Evolutionary conservation across 37 sponge, comb jelly and placozoan species (phyloP), one percentile per base, ranked within the genome.

Genomic region (Chondrilla cf. caribensis): DNA sequence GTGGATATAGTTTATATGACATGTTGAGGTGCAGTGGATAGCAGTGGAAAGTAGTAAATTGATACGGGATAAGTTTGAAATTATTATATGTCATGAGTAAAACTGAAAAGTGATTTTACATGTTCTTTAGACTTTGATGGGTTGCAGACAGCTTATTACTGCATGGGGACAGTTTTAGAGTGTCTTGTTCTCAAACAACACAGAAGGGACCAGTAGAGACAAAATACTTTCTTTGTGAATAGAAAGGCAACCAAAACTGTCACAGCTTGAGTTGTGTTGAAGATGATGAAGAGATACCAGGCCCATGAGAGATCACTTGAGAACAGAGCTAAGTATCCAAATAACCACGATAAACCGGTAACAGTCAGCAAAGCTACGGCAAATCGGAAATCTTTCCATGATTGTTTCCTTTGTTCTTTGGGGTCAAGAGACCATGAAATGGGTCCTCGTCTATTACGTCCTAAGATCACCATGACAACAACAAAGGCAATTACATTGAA

Each of bases 221-320:
- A 17, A 17, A 80, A 17, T 22, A 44, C 70, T 64, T 84, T 84
- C 44, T 36, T 73, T 18, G 80, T 80, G 38, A 79, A 44, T 24
- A 88, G 36, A 54, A 84, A 80, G 19, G 81, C 68, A 9, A 89
- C 19, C 14, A 57, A 65, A 0, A 89, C 44, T 18, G 54, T 7
- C 54, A 89, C 37, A 22, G 85, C 89, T 29, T 85, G 89, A 32
- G 82, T 82, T 66, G 77, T 82, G 78, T 81, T 89, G 70, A 89
- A 60, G 43, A 85, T 72, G 33, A 90, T 82, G 71, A 90, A 90
- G 26, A 67, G 38, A 60, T 90, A 90, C 87, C 86, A 86, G 4
- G 83, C 72, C 86, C 86, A 85, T 36, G 28, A 60, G 8, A 40
- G 60, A 33, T 44, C 47, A 31, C 58, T 58, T 21, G 31, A 31